A percentile compares a stretch with the other conserved stretches of the same genome.
phyloP scores from a whole-genome alignment of 2,888 invertebrate species.

The Ptilodon capucinus region DNA sequence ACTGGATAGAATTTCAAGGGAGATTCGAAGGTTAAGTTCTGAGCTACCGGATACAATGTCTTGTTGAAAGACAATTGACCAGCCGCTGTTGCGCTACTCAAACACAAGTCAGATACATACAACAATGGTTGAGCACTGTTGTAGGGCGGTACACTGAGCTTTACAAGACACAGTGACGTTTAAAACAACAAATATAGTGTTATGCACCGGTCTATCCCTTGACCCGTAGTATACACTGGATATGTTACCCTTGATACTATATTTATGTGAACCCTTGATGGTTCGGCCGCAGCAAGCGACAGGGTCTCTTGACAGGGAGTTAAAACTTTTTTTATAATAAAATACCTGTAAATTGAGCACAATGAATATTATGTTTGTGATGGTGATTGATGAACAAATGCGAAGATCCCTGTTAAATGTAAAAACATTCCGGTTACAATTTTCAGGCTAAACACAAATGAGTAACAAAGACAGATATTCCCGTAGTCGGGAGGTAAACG shows the following conservation, averaged over 20 bases:
- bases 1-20: constrained; percentile 6
- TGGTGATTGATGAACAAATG: neutral
- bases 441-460: too few relatives aligned
- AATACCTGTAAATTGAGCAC: constrained; percentile 64
- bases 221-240: constrained; percentile 74
- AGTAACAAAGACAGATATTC: too few relatives aligned
- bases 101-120: constrained; percentile 65
- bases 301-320: constrained; percentile 68
- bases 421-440: too few relatives aligned
- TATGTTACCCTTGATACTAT: constrained; percentile 68
- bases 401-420: neutral
- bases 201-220: constrained; percentile 64
- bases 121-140: constrained; percentile 74
- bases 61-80: constrained; percentile 81
- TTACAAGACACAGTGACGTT: constrained; percentile 51
- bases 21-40: constrained; percentile 22
- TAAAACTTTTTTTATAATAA: constrained; percentile 31
- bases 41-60: constrained; percentile 74
- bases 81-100: constrained; percentile 63
- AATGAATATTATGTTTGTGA: constrained; percentile 21
- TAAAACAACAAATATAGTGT: constrained; percentile 37
- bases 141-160: constrained; percentile 61
- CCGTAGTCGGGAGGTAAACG: too few relatives aligned
- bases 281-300: constrained; percentile 57
- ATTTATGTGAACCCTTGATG: constrained; percentile 63